phyloP scores from a whole-genome alignment of 2,113 vertebrate species.

The Tyto alba region DNA sequence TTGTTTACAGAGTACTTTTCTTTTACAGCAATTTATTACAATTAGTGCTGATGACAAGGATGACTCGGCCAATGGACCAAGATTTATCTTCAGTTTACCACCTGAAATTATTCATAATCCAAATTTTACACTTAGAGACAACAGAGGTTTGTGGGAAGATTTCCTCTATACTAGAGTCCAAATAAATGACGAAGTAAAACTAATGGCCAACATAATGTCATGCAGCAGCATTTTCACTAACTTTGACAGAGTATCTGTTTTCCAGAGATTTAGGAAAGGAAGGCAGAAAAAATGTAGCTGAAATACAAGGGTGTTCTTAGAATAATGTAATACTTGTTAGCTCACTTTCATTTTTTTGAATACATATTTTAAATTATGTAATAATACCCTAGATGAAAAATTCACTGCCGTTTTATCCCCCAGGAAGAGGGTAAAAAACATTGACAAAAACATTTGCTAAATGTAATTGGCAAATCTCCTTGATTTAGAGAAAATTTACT shows the following conservation, averaged over 20 bases:
- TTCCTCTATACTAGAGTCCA: neutral
- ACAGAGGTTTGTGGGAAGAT: conserved; percentile 82
- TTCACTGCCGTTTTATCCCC: neutral
- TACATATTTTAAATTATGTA: neutral
- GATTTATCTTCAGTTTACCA: conserved; percentile 89
- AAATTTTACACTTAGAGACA: conserved; percentile 96
- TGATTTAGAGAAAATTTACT: neutral
- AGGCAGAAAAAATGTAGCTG: neutral
- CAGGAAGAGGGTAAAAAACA: neutral
- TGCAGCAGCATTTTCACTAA: neutral
- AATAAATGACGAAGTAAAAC: neutral
- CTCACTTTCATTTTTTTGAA: neutral
- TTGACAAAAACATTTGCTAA: neutral
- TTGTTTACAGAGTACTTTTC: conserved; percentile 59
- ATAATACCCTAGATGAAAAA: neutral
- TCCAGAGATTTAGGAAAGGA: neutral
- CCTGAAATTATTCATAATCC: conserved; percentile 90
- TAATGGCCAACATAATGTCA: neutral
- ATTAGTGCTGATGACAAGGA: conserved; percentile 96
- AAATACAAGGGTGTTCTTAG: neutral
- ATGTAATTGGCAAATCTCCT: neutral
- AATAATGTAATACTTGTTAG: neutral
- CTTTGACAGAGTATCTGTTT: neutral
- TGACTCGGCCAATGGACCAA: conserved; percentile 86
- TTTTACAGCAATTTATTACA: conserved; percentile 81